Evolutionary conservation across 2,888 invertebrate genomes (phyloP).

Genomic region (Cinara cedri): DNA sequence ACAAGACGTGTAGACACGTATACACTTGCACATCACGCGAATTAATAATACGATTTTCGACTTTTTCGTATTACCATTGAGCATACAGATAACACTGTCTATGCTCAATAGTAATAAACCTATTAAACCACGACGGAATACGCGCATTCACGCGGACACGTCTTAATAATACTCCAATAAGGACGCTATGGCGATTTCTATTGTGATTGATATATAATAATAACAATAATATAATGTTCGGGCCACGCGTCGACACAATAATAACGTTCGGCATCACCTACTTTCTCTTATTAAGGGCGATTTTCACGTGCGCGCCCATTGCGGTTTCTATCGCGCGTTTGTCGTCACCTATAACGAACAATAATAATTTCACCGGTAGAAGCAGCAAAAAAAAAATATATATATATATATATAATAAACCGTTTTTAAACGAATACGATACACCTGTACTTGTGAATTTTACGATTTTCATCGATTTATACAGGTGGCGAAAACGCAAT

Average conservation of each 20-base stretch:
- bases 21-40: not conserved
- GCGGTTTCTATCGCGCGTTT: not conserved
- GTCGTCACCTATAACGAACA: too few species aligned
- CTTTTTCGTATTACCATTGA: not conserved
- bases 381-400: too few species aligned
- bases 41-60: not conserved
- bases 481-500: too few species aligned
- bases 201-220: slow-evolving; percentile 18
- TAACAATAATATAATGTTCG: slow-evolving; percentile 16
- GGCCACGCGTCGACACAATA: slow-evolving; percentile 2
- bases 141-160: not conserved
- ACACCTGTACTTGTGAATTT: too few species aligned
- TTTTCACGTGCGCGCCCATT: slow-evolving; percentile 15
- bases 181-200: slow-evolving; percentile 29
- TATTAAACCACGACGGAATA: too few species aligned
- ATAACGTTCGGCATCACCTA: slow-evolving; percentile 14
- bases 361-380: not conserved
- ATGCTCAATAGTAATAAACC: too few species aligned
- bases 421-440: too few species aligned
- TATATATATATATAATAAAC: too few species aligned
- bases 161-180: not conserved
- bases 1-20: too few species aligned
- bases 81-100: not conserved
- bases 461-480: too few species aligned
- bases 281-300: slow-evolving; percentile 37